Conservation (phyloP, 2,113 vertebrate species). For the Halcyon senegalensis region DNA sequence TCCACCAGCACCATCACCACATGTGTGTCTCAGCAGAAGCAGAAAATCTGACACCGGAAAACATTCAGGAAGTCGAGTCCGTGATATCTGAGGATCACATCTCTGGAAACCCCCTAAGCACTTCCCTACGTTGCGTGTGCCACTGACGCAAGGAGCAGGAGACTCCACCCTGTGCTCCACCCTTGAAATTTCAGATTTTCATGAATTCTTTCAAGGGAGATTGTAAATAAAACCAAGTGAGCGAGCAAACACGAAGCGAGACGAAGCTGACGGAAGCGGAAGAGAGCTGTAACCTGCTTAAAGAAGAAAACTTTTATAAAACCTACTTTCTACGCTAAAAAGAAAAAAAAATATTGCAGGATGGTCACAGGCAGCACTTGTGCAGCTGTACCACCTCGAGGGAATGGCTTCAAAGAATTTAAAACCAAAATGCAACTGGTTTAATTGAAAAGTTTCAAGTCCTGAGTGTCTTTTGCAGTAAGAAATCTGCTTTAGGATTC, state of each 20-base stretch:
- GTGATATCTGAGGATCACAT: background rate
- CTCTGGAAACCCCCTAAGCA: background rate
- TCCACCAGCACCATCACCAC: background rate
- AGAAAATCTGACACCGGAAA: background rate
- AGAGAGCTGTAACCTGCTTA: too few species aligned
- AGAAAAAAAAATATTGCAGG: too few species aligned
- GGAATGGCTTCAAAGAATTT: too few species aligned
- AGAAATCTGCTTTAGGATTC: too few species aligned
- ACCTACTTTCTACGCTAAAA: too few species aligned
- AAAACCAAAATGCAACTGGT: too few species aligned
- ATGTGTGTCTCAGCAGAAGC: background rate
- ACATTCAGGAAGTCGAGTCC: background rate
- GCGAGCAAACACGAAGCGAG: background rate
- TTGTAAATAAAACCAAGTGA: background rate
- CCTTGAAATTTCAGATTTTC: background rate
- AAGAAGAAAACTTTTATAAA: too few species aligned
- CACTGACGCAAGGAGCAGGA: background rate
- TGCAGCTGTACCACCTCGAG: too few species aligned
- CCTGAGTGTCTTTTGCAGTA: too few species aligned
- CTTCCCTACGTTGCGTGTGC: fast-evolving
- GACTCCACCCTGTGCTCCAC: conserved; percentile 9
- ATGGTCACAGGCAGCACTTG: too few species aligned
- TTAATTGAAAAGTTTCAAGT: too few species aligned
- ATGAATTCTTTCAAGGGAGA: background rate
- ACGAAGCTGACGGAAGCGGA: background rate